phyloP scores from a whole-genome alignment of 2,888 invertebrate genomes.

The Watsonalla cultraria region DNA sequence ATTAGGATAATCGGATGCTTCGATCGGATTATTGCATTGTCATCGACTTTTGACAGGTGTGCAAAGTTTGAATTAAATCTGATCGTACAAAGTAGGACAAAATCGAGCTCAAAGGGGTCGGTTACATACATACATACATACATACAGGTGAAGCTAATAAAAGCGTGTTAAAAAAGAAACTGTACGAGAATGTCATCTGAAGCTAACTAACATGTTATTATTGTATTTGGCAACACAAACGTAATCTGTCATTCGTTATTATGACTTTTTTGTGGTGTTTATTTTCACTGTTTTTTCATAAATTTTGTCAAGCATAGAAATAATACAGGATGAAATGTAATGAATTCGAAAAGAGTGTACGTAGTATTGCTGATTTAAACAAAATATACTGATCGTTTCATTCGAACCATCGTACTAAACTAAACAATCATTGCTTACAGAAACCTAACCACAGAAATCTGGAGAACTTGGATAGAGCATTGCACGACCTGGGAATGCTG shows the following conservation, averaged over 20 bases:
- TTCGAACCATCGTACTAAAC: slow-evolving; percentile 21
- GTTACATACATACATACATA: no score
- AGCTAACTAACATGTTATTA: not conserved
- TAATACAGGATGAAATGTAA: slow-evolving; percentile 64
- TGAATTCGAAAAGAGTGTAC: slow-evolving; percentile 57
- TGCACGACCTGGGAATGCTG: slow-evolving; percentile 81
- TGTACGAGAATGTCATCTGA: no score
- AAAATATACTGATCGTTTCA: slow-evolving; percentile 9
- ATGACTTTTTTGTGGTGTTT: slow-evolving; percentile 76
- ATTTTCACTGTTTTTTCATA: slow-evolving; percentile 64
- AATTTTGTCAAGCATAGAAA: slow-evolving; percentile 29
- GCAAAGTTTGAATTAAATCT: no score
- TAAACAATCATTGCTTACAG: slow-evolving; percentile 56
- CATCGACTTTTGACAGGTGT: no score
- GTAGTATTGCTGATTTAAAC: slow-evolving; percentile 20
- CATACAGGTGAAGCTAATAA: no score
- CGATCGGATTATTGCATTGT: no score
- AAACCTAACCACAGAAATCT: slow-evolving; percentile 69
- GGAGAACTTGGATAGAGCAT: slow-evolving; percentile 77
- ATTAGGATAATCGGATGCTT: no score
- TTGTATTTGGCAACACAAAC: slow-evolving; percentile 7
- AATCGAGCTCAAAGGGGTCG: no score
- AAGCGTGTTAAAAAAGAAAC: no score
- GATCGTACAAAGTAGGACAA: no score
- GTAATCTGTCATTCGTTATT: slow-evolving; percentile 33